phyloP scores from a whole-genome alignment of 2,888 invertebrate species.

The Siphonodentalium dalli region DNA sequence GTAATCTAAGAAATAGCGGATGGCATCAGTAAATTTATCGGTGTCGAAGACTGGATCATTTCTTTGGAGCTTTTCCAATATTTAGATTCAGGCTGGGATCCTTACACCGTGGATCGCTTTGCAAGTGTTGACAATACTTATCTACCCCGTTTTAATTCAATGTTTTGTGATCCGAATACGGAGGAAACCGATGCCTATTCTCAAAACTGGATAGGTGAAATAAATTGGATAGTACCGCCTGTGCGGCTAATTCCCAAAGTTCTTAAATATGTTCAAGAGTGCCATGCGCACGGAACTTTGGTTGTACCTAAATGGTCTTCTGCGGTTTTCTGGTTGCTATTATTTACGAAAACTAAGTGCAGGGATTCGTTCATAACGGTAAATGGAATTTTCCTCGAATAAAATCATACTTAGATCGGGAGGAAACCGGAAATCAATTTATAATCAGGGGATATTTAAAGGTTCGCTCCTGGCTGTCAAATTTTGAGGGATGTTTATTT shows the following conservation, averaged over 20 bases:
- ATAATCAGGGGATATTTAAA: too few relatives aligned
- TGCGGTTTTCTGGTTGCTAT: not conserved
- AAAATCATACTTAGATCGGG: too few relatives aligned
- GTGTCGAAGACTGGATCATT: conserved; percentile 2
- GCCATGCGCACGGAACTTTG: not conserved
- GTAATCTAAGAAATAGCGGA: too few relatives aligned
- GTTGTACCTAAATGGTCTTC: conserved; percentile 1
- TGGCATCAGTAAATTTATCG: too few relatives aligned
- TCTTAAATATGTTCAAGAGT: not conserved
- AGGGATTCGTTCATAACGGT: too few relatives aligned
- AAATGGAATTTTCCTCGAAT: too few relatives aligned
- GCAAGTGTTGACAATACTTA: not conserved
- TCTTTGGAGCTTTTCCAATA: conserved; percentile 1
- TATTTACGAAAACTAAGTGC: too few relatives aligned
- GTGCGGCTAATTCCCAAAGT: not conserved
- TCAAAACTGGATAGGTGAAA: not conserved
- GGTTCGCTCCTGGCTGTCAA: too few relatives aligned
- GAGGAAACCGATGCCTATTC: conserved; percentile 3
- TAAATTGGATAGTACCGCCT: conserved; percentile 7
- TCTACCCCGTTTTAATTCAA: not conserved
- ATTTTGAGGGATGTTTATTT: too few relatives aligned
- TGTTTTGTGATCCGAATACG: not conserved
- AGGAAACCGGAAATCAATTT: too few relatives aligned
- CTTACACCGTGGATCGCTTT: not conserved
- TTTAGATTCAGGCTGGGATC: too few relatives aligned